Conservation (phyloP, 2,888 invertebrate species). For the Endomychus coccineus region DNA sequence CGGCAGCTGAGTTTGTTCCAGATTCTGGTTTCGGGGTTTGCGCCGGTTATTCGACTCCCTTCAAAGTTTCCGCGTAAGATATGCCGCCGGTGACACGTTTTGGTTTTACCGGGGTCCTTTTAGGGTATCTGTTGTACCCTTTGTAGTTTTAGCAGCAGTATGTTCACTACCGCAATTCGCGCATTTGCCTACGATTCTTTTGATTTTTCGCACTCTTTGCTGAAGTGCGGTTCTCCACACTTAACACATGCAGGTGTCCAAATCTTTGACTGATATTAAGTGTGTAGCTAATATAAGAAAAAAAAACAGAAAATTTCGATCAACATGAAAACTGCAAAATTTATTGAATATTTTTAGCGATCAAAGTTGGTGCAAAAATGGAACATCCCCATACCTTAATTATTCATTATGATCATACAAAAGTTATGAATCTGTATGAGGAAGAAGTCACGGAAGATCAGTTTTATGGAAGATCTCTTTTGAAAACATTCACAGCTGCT, state of each 20-base stretch:
- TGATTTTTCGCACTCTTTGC: not conserved
- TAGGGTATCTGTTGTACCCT: not conserved
- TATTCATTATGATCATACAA: constrained; percentile 57
- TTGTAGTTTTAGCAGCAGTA: constrained; percentile 1
- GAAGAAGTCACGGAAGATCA: constrained; percentile 60
- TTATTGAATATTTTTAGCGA: constrained; percentile 42
- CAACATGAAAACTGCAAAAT: not conserved
- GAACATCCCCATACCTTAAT: constrained; percentile 71
- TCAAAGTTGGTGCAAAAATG: constrained; percentile 43
- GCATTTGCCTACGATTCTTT: not conserved
- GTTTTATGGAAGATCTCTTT: constrained; percentile 59
- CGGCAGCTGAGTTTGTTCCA: too few relatives aligned
- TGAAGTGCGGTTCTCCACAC: constrained; percentile 3
- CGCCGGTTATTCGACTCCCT: too few relatives aligned
- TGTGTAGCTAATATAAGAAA: too few relatives aligned
- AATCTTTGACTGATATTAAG: too few relatives aligned
- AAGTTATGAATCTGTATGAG: constrained; percentile 62
- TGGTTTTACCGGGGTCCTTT: not conserved
- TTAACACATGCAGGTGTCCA: not conserved
- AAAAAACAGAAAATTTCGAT: too few relatives aligned
- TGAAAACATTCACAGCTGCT: constrained; percentile 72
- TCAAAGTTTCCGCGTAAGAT: not conserved
- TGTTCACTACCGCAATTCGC: not conserved
- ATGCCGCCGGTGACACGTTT: not conserved
- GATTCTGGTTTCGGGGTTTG: too few relatives aligned